Evolutionary conservation across 2,888 invertebrate genomes (phyloP).

Genomic region (Teinopalpus imperialis): DNA sequence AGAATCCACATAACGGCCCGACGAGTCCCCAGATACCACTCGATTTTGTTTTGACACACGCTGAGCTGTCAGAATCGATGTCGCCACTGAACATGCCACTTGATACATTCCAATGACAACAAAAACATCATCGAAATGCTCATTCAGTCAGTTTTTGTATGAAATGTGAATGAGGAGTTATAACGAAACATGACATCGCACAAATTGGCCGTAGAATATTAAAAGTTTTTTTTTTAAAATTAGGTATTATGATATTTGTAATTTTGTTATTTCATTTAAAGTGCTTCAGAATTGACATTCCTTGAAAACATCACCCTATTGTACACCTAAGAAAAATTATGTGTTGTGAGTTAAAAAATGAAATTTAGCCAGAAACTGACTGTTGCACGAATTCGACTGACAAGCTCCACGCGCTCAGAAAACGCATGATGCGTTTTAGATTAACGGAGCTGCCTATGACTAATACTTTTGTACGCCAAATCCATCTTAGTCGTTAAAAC

Average conservation of each 20-base stretch:
- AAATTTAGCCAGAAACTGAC: too few relatives aligned
- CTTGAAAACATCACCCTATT: too few relatives aligned
- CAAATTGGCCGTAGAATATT: slow-evolving; percentile 8
- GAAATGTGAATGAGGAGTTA: slow-evolving; percentile 52
- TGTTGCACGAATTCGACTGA: too few relatives aligned
- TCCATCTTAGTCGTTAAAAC: too few relatives aligned
- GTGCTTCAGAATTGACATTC: too few relatives aligned
- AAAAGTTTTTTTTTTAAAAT: slow-evolving; percentile 19
- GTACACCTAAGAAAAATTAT: too few relatives aligned
- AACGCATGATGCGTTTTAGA: too few relatives aligned
- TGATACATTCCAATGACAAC: slow-evolving; percentile 45
- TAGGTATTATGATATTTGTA: slow-evolving; percentile 16
- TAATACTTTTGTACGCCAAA: too few relatives aligned
- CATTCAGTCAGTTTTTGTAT: slow-evolving; percentile 50
- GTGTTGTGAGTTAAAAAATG: too few relatives aligned
- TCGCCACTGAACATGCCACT: slow-evolving; percentile 48
- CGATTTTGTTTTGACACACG: slow-evolving; percentile 79
- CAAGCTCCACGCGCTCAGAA: too few relatives aligned
- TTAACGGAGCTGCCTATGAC: too few relatives aligned
- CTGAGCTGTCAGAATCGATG: slow-evolving; percentile 52
- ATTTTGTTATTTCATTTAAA: too few relatives aligned
- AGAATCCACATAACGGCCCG: slow-evolving; percentile 46
- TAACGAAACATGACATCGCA: slow-evolving; percentile 55
- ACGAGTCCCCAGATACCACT: slow-evolving; percentile 70
- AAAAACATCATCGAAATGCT: slow-evolving; percentile 49